Evolutionary conservation across 2,797 vertebrate species (phyloP).

Genomic region (Fundulus diaphanus): DNA sequence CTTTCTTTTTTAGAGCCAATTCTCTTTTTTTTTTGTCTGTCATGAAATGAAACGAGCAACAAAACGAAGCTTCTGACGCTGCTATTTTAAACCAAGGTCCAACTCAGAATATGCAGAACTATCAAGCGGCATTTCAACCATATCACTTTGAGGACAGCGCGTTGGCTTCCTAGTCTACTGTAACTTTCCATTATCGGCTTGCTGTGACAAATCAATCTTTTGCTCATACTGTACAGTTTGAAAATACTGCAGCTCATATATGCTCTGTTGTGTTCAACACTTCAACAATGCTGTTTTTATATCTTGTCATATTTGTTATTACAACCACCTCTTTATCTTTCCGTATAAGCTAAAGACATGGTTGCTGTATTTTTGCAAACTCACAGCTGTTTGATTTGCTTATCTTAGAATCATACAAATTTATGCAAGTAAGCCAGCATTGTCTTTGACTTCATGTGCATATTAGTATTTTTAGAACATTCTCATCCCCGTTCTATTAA

Average conservation of each 20-base stretch:
- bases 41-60: slow-evolving; percentile 2
- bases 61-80: not conserved
- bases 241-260: slow-evolving; percentile 12
- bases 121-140: slow-evolving; percentile 16
- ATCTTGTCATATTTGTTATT: not conserved
- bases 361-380: not conserved
- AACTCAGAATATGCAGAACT: slow-evolving; percentile 3
- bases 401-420: slow-evolving; percentile 40
- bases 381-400: slow-evolving; percentile 18
- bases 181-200: not conserved
- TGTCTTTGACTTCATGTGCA: not conserved
- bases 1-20: slow-evolving; percentile 8
- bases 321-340: not conserved
- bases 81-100: not conserved
- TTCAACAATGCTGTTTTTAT: not conserved
- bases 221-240: not conserved
- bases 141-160: not conserved
- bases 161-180: not conserved
- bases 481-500: slow-evolving; percentile 57
- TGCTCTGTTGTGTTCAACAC: not conserved
- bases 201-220: slow-evolving; percentile 6
- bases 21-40: slow-evolving; percentile 12
- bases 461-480: slow-evolving; percentile 17
- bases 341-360: not conserved
- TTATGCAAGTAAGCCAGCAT: slow-evolving; percentile 15